Conservation (phyloP, 1,140 invertebrate species). For the Solenopsis fugax region DNA sequence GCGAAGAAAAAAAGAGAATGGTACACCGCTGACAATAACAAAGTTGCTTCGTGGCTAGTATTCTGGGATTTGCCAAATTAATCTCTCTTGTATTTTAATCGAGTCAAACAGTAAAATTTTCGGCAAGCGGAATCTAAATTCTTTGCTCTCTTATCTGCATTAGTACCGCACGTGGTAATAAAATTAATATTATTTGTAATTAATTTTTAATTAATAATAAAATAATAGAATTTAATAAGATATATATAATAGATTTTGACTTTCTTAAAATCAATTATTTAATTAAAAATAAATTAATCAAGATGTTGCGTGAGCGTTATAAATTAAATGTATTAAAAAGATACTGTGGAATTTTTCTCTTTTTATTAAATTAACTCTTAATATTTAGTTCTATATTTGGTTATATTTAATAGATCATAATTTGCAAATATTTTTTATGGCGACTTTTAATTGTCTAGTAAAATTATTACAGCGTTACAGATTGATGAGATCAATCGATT, state of each 20-base stretch:
- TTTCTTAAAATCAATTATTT: background rate
- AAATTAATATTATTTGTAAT: background rate
- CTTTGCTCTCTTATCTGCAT: too few relatives aligned
- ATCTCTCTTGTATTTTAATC: conserved; percentile 2
- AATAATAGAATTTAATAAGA: too few relatives aligned
- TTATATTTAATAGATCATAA: background rate
- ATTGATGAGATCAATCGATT: conserved; percentile 1
- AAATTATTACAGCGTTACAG: background rate
- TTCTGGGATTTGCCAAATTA: background rate
- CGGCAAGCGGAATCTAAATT: too few relatives aligned
- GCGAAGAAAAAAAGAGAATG: background rate
- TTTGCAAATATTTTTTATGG: background rate
- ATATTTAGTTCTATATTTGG: background rate
- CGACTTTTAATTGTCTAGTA: background rate
- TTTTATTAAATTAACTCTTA: background rate
- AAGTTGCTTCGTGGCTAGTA: conserved; percentile 15
- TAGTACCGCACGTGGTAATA: too few relatives aligned
- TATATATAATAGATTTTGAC: background rate
- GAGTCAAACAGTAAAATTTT: too few relatives aligned
- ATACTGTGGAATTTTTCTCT: background rate
- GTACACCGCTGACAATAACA: conserved; percentile 9
- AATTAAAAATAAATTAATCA: conserved; percentile 4
- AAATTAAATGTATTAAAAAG: background rate
- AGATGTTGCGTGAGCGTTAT: background rate
- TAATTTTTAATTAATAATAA: too few relatives aligned